Evolutionary conservation across 2,113 vertebrate species (phyloP), one percentile per base, ranked within the genome.

Genomic region (Coturnix japonica): DNA sequence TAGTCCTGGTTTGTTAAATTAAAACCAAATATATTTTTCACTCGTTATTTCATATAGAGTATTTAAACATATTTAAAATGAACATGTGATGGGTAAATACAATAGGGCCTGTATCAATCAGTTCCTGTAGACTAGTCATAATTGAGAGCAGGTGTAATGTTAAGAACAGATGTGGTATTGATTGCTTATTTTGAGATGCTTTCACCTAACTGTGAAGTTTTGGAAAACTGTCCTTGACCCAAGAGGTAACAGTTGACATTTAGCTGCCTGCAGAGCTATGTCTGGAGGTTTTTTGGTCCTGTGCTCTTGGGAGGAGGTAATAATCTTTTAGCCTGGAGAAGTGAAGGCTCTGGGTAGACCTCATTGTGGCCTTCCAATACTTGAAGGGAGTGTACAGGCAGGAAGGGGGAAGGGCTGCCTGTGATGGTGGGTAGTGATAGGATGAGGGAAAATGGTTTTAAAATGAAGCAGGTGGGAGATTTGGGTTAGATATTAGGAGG

Each of bases 121-220:
- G 30, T 80, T 81, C 23, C 41, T 83, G 72, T 70, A 37, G 63
- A 13, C 35, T 39, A 20, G 66, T 81, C 16, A 77, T 60, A 95
- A 28, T 12, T 83, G 44, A 72, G 47, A 75, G 37, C 43, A 65
- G 51, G 65, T 66, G 54, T n/a, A 64, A n/a, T 33, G 25, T 11
- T 59, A 44, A 73, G 37, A 61, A 35, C 19, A 53, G 63, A 61
- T 30, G 22, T 28, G 26, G 8, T 70, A 61, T 5, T 73, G 26
- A 25, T 79, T 85, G 35, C 15, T 77, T 70, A 91, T 30, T 81
- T 25, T 74, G 51, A 81, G 61, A 54, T 84, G 18, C 13, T 82
- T 65, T 76, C 28, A 33, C 3, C 3, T 86, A 74, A 41, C 6
- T 85, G 33, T 9, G 74, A 47, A 83, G 60, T 63, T 80, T 53